A percentile compares a stretch with the other conserved stretches of the same genome.
Conservation (phyloP, 2,888 invertebrate species). For the Lordiphosa andalusiaca region DNA sequence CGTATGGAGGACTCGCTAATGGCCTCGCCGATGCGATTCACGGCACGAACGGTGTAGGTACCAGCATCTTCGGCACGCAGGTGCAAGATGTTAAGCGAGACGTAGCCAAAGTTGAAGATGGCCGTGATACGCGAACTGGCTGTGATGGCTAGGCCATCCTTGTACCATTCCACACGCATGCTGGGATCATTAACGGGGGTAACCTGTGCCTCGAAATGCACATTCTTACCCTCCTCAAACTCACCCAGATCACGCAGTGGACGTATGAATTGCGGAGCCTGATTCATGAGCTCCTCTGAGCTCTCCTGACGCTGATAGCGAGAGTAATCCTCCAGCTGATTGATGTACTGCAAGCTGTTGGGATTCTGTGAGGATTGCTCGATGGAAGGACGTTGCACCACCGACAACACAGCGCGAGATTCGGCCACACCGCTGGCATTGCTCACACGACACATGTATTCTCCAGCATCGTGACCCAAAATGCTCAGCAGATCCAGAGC, state of each 20-base stretch:
- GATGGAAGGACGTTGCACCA: constrained; percentile 90
- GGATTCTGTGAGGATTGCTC: constrained; percentile 95
- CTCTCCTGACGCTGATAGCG: constrained; percentile 92
- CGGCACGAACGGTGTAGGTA: constrained; percentile 94
- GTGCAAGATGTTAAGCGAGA: constrained; percentile 98
- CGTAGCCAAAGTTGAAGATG: constrained; percentile 99
- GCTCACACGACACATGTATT: constrained; percentile 93
- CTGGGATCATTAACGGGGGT: constrained; percentile 95
- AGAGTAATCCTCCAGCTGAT: constrained; percentile 93
- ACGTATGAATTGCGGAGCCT: constrained; percentile 93
- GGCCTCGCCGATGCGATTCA: constrained; percentile 94
- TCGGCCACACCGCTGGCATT: constrained; percentile 93
- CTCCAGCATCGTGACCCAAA: constrained; percentile 91
- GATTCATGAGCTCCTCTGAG: constrained; percentile 89
- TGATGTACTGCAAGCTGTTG: constrained; percentile 93
- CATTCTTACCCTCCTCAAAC: constrained; percentile 93
- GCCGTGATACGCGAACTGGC: constrained; percentile 98
- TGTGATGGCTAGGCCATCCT: constrained; percentile 96
- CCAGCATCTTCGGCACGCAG: constrained; percentile 99
- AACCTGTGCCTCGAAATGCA: constrained; percentile 95
- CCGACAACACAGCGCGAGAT: constrained; percentile 90
- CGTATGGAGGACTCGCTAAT: constrained; percentile 89
- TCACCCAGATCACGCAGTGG: constrained; percentile 92
- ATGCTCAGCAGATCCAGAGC: constrained; percentile 94
- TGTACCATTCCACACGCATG: constrained; percentile 97